Base-by-base conservation (phyloP, 64 coral and sea anemone genomes). In the Actinia equina region DNA sequence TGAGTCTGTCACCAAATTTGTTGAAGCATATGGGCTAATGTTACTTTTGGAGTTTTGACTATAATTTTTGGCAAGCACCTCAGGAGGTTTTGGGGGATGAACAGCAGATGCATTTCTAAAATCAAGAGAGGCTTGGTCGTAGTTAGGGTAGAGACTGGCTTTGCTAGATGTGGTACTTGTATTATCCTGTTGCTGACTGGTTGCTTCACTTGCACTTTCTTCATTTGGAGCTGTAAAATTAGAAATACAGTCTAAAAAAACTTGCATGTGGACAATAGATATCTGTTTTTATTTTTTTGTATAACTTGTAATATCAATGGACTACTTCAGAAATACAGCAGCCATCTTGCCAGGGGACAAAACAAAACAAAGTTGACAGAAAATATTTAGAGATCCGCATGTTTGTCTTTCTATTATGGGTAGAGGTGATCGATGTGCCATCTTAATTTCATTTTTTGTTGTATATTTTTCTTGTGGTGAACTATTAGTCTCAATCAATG, bases 131-230 rank as follows among this genome's bases (percentile, higher is more conserved):
- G 65, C 90, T 22, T 92, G 81, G 52, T 92, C 90, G 71, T 71
- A 92, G 49, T 79, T 71, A 5, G 90, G 90, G 4, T 83, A 43
- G 22, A 92, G 15, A 4, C 90, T 92, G 26, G 90, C 85, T 20
- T 80, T 77, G 25, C 90, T 92, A 26, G 89, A 90, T 59, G 82
- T 82, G 59, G 84, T 57, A 77, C 89, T 90, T 19, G 65, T 90
- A 27, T 56, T 79, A 18, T 90, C 89, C 1, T 85, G 82, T 55
- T 78, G 62, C 41, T 84, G 62, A 43, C 63, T 84, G 16, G 30
- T 71, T 77, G 19, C 52, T 52, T 87, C 90, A 44, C 20, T 56
- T 19, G 77, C 20, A 77, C 79, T 92, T 0, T 49, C 76, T 59
- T 16, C 59, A 87, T 82, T 92, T 87, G 90, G 77, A 2, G 84